Conservation (phyloP, 2,113 vertebrate species). For the Calypte anna region DNA sequence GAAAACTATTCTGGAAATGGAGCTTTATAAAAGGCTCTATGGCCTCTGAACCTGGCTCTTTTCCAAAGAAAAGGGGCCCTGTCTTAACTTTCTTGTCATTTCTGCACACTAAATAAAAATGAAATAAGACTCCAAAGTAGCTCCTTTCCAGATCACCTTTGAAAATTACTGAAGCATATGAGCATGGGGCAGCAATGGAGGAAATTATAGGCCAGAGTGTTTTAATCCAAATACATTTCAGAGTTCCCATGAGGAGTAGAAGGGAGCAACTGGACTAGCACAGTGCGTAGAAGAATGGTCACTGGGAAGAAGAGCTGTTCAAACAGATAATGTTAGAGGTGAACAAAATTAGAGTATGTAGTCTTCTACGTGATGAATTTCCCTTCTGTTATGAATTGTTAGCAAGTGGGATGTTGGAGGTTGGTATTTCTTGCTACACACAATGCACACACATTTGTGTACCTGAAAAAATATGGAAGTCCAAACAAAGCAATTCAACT, state of each 20-base stretch:
- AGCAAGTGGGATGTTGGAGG: background rate
- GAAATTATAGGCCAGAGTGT: background rate
- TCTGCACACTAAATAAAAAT: background rate
- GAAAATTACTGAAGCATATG: background rate
- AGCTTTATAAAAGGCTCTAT: background rate
- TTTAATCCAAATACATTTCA: background rate
- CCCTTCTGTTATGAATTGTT: background rate
- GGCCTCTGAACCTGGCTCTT: background rate
- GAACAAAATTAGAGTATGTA: background rate
- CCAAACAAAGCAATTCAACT: background rate
- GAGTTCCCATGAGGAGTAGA: background rate
- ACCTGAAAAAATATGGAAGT: background rate
- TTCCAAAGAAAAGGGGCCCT: background rate
- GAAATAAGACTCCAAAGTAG: background rate
- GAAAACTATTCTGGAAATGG: conserved; percentile 26
- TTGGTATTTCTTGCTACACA: background rate
- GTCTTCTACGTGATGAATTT: background rate
- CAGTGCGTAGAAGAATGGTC: background rate
- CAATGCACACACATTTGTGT: background rate
- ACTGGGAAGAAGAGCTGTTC: background rate
- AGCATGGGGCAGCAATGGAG: background rate
- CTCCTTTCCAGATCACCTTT: background rate
- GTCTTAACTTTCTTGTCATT: background rate
- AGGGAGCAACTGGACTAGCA: background rate
- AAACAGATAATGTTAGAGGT: conserved; percentile 5